A percentile compares a stretch with the other conserved stretches of the same genome.
phyloP scores from a whole-genome alignment of 1,140 invertebrate genomes.

The Atta colombica region DNA sequence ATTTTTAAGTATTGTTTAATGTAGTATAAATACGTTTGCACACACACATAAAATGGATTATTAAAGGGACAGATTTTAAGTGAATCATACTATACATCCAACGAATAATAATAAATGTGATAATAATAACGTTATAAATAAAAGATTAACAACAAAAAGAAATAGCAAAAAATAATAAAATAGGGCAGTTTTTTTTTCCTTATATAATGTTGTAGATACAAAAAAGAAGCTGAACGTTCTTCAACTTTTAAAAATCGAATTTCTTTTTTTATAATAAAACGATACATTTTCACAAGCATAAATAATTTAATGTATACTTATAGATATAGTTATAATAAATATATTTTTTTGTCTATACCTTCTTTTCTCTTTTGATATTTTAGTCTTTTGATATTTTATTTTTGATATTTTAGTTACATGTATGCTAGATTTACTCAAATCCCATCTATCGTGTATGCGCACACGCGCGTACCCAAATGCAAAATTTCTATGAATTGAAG shows the following conservation, averaged over 20 bases:
- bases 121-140: not conserved
- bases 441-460: conserved; percentile 42
- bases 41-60: not conserved
- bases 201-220: not conserved
- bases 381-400: not conserved
- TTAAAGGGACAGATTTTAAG: not conserved
- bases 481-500: conserved; percentile 65
- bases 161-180: not conserved
- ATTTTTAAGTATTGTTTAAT: not conserved
- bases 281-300: not conserved
- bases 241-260: not conserved
- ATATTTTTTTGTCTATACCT: not conserved
- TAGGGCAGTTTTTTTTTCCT: not conserved
- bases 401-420: conserved; percentile 21
- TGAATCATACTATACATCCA: not conserved
- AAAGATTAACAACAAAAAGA: not conserved
- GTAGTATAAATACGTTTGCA: not conserved
- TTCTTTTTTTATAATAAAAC: not conserved
- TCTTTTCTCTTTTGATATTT: not conserved
- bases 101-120: not conserved
- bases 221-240: not conserved
- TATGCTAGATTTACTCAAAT: conserved; percentile 27
- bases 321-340: not conserved
- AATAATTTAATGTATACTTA: not conserved
- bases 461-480: conserved; percentile 18